phyloP scores from a whole-genome alignment of 2,113 vertebrate genomes.

The Suricata suricatta region DNA sequence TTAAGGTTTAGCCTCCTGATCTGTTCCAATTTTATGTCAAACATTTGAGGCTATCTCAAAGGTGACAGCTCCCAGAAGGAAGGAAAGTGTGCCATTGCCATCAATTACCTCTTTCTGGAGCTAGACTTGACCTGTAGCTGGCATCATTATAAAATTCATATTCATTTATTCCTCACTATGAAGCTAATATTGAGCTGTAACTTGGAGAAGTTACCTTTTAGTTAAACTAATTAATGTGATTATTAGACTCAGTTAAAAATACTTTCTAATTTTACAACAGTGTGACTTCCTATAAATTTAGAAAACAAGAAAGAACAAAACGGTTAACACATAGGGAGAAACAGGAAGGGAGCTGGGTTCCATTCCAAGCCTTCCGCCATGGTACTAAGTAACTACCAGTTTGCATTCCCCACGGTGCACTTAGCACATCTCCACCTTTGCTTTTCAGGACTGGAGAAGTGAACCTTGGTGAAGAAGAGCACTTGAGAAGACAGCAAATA shows the following conservation, averaged over 20 bases:
- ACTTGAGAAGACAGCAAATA: neutral
- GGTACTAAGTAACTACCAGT: rapidly evolving
- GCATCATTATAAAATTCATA: neutral
- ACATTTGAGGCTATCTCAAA: neutral
- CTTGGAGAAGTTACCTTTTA: neutral
- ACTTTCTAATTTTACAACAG: neutral
- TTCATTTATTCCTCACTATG: neutral
- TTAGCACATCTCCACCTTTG: neutral
- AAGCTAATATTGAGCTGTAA: neutral
- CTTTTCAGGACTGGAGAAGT: rapidly evolving
- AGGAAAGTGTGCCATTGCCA: too few relatives aligned
- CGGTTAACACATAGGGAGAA: neutral
- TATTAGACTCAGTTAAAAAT: neutral
- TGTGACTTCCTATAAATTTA: neutral
- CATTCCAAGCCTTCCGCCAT: rapidly evolving
- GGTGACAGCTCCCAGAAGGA: neutral
- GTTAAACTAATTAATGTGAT: neutral
- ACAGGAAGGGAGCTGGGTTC: neutral
- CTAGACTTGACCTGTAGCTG: neutral
- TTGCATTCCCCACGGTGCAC: rapidly evolving
- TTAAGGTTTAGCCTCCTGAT: neutral
- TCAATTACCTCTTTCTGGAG: neutral
- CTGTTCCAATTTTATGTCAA: neutral
- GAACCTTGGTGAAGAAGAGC: neutral
- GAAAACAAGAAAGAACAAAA: neutral